phyloP scores from a whole-genome alignment of 2,797 vertebrate genomes.

The Monodelphis domestica region DNA sequence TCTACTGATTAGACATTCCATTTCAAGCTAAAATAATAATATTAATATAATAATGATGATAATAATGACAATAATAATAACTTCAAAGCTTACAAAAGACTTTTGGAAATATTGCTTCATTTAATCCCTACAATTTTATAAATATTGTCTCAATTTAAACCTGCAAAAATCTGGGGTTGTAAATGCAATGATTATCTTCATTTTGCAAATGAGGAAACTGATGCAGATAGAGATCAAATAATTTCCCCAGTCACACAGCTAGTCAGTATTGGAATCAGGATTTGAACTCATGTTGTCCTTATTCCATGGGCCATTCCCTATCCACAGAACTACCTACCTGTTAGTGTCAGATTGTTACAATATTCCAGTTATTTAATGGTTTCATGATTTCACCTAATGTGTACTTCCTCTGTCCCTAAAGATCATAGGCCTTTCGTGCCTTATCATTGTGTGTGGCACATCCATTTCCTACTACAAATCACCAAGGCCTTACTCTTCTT shows the following conservation, averaged over 20 bases:
- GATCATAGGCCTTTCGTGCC: not conserved
- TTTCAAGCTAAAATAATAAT: not conserved
- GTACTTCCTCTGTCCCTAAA: not conserved
- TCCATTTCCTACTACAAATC: not conserved
- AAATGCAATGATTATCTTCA: not conserved
- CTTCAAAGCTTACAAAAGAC: not conserved
- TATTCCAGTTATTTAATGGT: not conserved
- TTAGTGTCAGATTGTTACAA: not conserved
- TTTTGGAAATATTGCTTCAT: not conserved
- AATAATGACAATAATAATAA: too few relatives aligned
- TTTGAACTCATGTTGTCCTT: not conserved
- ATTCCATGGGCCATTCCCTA: not conserved
- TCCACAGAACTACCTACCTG: not conserved
- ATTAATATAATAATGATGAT: not conserved
- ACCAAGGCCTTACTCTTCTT: not conserved
- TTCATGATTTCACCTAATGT: not conserved
- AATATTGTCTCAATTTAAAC: not conserved
- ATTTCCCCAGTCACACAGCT: not conserved
- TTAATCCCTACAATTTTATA: not conserved
- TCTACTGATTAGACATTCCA: not conserved
- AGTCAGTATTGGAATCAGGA: not conserved
- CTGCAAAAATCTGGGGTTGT: not conserved
- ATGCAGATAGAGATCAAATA: not conserved
- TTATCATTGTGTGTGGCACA: not conserved
- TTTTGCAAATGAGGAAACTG: not conserved